Conservation (phyloP, 2,888 invertebrate species). For the Deilephila elpenor region DNA sequence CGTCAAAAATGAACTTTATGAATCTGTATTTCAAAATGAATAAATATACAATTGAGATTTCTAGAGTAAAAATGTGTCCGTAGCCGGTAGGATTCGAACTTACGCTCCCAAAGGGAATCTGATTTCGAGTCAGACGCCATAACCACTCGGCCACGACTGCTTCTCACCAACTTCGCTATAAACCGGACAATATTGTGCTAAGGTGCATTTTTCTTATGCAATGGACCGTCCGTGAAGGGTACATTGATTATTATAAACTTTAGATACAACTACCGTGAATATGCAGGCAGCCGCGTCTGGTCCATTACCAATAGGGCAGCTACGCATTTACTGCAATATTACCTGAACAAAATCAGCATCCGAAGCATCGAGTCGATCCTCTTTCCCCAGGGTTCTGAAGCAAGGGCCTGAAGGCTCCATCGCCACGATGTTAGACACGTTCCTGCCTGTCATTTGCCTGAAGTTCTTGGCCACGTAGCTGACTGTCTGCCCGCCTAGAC, state of each 20-base stretch:
- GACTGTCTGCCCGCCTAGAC: constrained; percentile 74
- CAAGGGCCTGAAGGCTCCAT: constrained; percentile 78
- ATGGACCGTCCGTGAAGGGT: no score
- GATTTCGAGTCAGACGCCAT: constrained; percentile 91
- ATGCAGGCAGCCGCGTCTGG: no score
- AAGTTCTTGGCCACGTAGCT: constrained; percentile 72
- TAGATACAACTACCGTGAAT: no score
- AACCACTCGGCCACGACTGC: constrained; percentile 78
- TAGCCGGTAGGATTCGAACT: constrained; percentile 94
- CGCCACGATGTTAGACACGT: constrained; percentile 71
- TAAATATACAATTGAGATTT: not conserved
- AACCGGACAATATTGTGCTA: not conserved
- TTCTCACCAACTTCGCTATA: no score
- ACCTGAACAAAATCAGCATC: constrained; percentile 77
- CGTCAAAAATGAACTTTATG: not conserved
- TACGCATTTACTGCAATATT: not conserved
- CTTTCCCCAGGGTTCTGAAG: constrained; percentile 60
- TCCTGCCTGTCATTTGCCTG: constrained; percentile 64
- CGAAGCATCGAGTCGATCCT: constrained; percentile 63
- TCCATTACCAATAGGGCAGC: no score
- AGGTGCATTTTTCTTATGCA: no score
- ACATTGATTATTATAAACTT: no score
- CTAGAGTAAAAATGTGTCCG: constrained; percentile 64
- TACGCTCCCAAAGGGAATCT: constrained; percentile 95
- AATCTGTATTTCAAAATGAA: not conserved